A percentile compares a stretch with the other conserved stretches of the same genome.
Evolutionary conservation across 1,140 invertebrate species (phyloP).

Genomic region (Radopholus similis): DNA sequence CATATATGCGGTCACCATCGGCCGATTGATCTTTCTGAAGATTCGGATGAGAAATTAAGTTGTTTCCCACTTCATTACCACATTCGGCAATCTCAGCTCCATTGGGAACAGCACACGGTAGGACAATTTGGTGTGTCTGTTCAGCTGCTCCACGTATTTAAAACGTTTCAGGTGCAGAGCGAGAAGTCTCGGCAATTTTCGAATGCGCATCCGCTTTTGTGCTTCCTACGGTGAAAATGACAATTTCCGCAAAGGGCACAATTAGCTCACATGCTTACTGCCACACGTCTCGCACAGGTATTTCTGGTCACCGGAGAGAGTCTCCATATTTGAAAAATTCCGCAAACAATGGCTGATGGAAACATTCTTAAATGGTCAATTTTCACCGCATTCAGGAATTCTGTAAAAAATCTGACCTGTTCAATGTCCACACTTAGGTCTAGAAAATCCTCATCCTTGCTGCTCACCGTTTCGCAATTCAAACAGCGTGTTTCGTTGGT

Average conservation of each 20-base stretch:
- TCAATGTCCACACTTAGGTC: constrained; percentile 98
- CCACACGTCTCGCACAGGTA: constrained; percentile 99
- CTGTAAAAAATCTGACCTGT: constrained; percentile 64
- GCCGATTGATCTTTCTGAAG: constrained; percentile 23
- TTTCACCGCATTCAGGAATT: not conserved
- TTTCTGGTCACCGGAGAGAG: constrained; percentile 97
- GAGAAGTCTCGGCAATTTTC: constrained; percentile 93
- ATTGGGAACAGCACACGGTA: constrained; percentile 97
- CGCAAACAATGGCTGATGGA: constrained; percentile 95
- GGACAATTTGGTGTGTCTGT: constrained; percentile 95
- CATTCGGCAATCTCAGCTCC: constrained; percentile 94
- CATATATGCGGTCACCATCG: constrained; percentile 89
- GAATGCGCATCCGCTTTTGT: constrained; percentile 86
- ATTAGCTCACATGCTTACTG: constrained; percentile 79
- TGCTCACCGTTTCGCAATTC: constrained; percentile 96
- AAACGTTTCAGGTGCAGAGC: constrained; percentile 96
- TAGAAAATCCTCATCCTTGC: constrained; percentile 98
- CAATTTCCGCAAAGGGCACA: not conserved
- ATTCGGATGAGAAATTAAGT: not conserved
- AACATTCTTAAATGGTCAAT: constrained; percentile 69
- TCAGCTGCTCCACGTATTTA: constrained; percentile 98
- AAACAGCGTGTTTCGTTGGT: constrained; percentile 98
- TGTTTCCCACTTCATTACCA: constrained; percentile 66
- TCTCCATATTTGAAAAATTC: constrained; percentile 96
- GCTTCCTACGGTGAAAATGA: constrained; percentile 71